A percentile compares a stretch with the other conserved stretches of the same genome.
phyloP scores from a whole-genome alignment of 2,888 invertebrate species.

The Lithophane socia region DNA sequence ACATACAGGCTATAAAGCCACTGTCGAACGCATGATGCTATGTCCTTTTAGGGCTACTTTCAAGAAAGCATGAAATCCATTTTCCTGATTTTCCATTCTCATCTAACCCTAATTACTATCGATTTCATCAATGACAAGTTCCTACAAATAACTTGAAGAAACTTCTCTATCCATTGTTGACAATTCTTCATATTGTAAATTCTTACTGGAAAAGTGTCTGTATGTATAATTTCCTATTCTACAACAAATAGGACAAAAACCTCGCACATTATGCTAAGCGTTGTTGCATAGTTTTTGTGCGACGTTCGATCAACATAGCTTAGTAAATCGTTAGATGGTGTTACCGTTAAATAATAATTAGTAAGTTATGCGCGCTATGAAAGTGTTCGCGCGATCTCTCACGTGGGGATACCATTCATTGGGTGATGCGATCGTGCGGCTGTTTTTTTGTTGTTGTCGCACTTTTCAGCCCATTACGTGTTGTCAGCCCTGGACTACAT shows the following conservation, averaged over 20 bases:
- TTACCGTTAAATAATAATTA: slow-evolving; percentile 59
- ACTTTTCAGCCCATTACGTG: not conserved
- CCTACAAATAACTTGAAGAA: not conserved
- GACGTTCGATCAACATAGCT: slow-evolving; percentile 35
- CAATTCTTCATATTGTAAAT: slow-evolving; percentile 25
- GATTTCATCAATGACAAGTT: not conserved
- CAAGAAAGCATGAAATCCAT: too few relatives aligned
- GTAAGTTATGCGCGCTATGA: slow-evolving; percentile 56
- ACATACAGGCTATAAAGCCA: too few relatives aligned
- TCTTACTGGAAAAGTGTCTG: slow-evolving; percentile 43
- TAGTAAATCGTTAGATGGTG: slow-evolving; percentile 39
- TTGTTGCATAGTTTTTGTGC: slow-evolving; percentile 41
- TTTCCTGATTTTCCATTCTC: too few relatives aligned
- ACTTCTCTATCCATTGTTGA: not conserved
- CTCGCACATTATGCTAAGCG: slow-evolving; percentile 17
- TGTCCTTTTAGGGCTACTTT: too few relatives aligned
- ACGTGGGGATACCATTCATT: slow-evolving; percentile 23
- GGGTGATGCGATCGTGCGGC: not conserved
- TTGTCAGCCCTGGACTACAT: too few relatives aligned
- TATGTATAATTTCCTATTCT: slow-evolving; percentile 41
- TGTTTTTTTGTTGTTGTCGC: not conserved
- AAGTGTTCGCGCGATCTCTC: slow-evolving; percentile 49
- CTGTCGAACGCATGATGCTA: too few relatives aligned
- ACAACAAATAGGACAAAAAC: slow-evolving; percentile 38
- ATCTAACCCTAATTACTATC: too few relatives aligned